phyloP scores from a whole-genome alignment of 2,888 invertebrate species.

The Dasysyrphus albostriatus region DNA sequence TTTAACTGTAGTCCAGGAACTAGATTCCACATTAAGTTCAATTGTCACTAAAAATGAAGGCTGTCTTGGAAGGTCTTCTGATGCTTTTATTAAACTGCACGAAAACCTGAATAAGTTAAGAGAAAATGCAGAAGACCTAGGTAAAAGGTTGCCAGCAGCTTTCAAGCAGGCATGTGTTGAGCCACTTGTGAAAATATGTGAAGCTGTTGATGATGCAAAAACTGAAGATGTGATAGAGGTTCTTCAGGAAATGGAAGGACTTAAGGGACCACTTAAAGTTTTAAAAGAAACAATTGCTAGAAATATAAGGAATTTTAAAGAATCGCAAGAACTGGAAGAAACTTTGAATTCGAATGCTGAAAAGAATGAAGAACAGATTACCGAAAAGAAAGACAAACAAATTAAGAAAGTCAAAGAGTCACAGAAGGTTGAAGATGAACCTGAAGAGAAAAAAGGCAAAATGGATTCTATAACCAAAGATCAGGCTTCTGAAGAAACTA shows the following conservation, averaged over 20 bases:
- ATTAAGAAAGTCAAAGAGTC: not conserved
- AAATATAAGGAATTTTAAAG: slow-evolving; percentile 53
- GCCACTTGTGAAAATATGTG: slow-evolving; percentile 53
- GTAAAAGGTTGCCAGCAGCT: slow-evolving; percentile 46
- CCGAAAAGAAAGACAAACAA: slow-evolving; percentile 27
- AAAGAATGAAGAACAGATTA: not conserved
- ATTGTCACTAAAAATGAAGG: slow-evolving; percentile 65
- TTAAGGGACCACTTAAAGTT: slow-evolving; percentile 66
- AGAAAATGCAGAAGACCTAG: slow-evolving; percentile 47
- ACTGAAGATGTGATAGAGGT: slow-evolving; percentile 72
- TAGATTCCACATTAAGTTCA: slow-evolving; percentile 48
- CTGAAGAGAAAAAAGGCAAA: slow-evolving; percentile 27
- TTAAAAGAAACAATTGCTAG: slow-evolving; percentile 51
- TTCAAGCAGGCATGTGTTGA: slow-evolving; percentile 57
- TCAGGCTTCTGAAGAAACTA: not conserved
- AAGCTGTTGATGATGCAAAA: slow-evolving; percentile 26
- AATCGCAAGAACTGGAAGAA: slow-evolving; percentile 35
- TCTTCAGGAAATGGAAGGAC: slow-evolving; percentile 77
- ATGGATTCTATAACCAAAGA: not conserved
- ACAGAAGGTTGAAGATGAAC: not conserved
- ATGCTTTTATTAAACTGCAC: slow-evolving; percentile 42
- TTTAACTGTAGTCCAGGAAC: slow-evolving; percentile 37
- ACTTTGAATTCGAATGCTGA: slow-evolving; percentile 17
- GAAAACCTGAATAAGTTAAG: slow-evolving; percentile 28
- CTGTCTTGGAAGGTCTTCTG: slow-evolving; percentile 43